Base-by-base conservation (phyloP, 2,797 vertebrate species). In the Bradypus variegatus region DNA sequence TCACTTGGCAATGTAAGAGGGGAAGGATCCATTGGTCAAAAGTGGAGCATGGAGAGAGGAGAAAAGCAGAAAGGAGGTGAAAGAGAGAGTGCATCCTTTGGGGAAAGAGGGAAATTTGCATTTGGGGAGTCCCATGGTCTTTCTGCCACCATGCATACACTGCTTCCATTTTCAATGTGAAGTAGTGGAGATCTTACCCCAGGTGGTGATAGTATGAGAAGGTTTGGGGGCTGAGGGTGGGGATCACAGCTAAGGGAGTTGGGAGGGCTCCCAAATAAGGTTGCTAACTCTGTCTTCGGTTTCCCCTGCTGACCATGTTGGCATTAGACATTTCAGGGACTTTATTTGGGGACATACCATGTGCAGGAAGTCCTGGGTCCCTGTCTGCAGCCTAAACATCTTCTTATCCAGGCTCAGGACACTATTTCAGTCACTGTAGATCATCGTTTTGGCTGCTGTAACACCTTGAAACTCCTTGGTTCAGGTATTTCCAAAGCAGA, bases 401-500 rank as follows among this genome's bases (percentile, higher is more conserved):
- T 36, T 89, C 36, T 21, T 2, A 16, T 38, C 55, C 78, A 41
- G 78, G 15, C 25, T 80, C 36, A 0, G 36, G 9, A 62, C 1
- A 16, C 25, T 2, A 8, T 33, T 9, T 16, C 55, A 1, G 36
- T 16, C 58, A 6, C 33, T 14, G 19, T 3, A 4, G 2, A 18
- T 27, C 18, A 5, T 18, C 4, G 13, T 27, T 25, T 15, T 3
- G 18, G 25, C 11, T 6, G 33, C 10, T 5, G 23, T 18, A 23
- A 53, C 33, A 13, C 36, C 55, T 80, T 62, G 25, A 11, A 16
- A 8, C 3, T 11, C 27, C 16, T 53, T 3, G 0, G 60, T 4
- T 19, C 16, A 6, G 33, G 27, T 6, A 6, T 50, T 29, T n/a
- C 33, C 25, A 29, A 45, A 9, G 16, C 14, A 14, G 72, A 64